Evolutionary conservation across 92 coral and sea anemone genomes (phyloP), one percentile per base, ranked within the genome.

Genomic region (Porites rus): DNA sequence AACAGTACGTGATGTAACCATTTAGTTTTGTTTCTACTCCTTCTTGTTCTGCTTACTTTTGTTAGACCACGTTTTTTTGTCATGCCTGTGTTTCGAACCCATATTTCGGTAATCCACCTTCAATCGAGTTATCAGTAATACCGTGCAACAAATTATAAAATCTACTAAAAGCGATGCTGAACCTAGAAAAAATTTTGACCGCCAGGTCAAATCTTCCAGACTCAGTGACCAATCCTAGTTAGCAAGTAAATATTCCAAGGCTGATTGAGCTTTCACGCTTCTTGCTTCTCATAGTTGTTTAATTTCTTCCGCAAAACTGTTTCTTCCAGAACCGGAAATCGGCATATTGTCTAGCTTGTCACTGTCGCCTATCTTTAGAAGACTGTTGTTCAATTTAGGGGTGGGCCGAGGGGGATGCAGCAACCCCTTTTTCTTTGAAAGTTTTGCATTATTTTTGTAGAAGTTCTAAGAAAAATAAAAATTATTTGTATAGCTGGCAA

Each of bases 171-270:
- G 65, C 12, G 31, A 21, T 16, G 38, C 21, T 66, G 38, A 2
- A 21, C 9, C 12, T 31, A 8, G 38, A 20, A 12, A 19, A 7
- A 20, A 21, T 20, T 66, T 17, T 10, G 31, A 28, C 19, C 8
- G 69, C n/a, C 21, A 1, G 10, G 12, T 6, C 2, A 54, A 6
- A 54, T 25, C 28, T 25, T 25, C 0, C 28, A 1, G 12, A 54
- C 59, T 1, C 64, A 13, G 25, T 7, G 1, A 1, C 13, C 14
- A 82, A 22, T 31, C 3, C n/a, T 11, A 6, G n/a, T 83, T 63
- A 83, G 31, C 87, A 83, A 19, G 50, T 51, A 51, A 83, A 83
- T 22, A 83, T 46, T 12, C 87, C 87, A 46, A 83, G 65, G n/a
- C 87, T 73, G 8, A 83, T 74, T 1, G 64, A 18, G 16, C 80